These are phyloP conservation scores for Neoscelio sp. DNA, from an alignment of 2,888 invertebrate genomes.

Conservation along the genomic window DNA sequence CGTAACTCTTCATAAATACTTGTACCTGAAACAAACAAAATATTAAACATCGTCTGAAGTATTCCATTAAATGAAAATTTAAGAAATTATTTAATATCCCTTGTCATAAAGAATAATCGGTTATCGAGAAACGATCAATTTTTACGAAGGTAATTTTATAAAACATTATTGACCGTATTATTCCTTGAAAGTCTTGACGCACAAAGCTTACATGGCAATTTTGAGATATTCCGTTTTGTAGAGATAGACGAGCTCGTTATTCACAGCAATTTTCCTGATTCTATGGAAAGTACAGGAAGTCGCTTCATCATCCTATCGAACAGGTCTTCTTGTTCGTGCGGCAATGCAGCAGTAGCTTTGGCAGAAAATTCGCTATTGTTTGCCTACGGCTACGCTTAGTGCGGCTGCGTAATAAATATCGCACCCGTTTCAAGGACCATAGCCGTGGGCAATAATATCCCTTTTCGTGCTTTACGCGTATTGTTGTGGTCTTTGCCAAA, in stretches of 20 bases:
- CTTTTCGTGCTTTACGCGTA: constrained; percentile 76
- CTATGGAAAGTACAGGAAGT: constrained; percentile 67
- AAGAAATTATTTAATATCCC: constrained; percentile 37
- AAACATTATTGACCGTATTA: constrained; percentile 59
- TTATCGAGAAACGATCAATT: constrained; percentile 60
- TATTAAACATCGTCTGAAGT: not conserved
- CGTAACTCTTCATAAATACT: not conserved
- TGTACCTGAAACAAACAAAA: too few species aligned
- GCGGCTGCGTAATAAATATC: constrained; percentile 79
- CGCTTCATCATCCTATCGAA: constrained; percentile 67
- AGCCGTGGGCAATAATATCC: constrained; percentile 79
- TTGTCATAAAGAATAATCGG: constrained; percentile 41
- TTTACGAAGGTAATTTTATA: constrained; percentile 47
- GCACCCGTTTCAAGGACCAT: constrained; percentile 76
- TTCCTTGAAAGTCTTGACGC: constrained; percentile 49
- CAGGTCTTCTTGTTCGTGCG: constrained; percentile 62
- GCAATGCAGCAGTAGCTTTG: constrained; percentile 62
- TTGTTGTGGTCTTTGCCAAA: constrained; percentile 72
- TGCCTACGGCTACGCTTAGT: constrained; percentile 65
- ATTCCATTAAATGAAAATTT: constrained; percentile 40
- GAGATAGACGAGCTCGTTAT: constrained; percentile 66
- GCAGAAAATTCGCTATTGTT: constrained; percentile 67
- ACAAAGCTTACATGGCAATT: constrained; percentile 66
- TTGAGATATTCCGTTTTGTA: constrained; percentile 59
- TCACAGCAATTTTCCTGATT: constrained; percentile 67